phyloP scores from a whole-genome alignment of 2,888 invertebrate species.

The Muschampia plurimacula region DNA sequence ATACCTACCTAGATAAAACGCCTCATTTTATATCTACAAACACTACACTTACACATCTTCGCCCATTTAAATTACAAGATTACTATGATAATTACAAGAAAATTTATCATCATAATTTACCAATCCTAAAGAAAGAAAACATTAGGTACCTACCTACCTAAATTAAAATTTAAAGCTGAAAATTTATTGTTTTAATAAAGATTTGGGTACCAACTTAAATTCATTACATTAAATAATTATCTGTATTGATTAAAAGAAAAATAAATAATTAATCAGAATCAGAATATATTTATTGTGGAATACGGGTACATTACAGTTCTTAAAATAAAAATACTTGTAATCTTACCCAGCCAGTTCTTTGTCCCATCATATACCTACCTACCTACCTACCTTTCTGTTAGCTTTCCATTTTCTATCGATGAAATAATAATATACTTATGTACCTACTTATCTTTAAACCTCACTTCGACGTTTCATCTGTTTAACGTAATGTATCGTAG shows the following conservation, averaged over 20 bases:
- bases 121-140: too few species aligned
- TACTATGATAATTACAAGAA: too few species aligned
- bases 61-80: too few species aligned
- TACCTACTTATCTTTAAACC: constrained; percentile 24
- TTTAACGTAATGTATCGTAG: constrained; percentile 41
- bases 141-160: too few species aligned
- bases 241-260: neutral
- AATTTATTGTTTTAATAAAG: too few species aligned
- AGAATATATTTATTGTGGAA: too few species aligned
- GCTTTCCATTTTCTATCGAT: constrained; percentile 1
- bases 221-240: too few species aligned
- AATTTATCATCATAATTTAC: too few species aligned
- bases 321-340: neutral
- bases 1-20: neutral
- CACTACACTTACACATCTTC: too few species aligned
- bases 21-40: neutral
- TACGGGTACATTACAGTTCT: too few species aligned
- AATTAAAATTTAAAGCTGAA: too few species aligned
- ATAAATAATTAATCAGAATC: neutral
- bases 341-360: neutral
- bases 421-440: neutral
- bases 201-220: too few species aligned
- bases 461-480: constrained; percentile 27
- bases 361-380: neutral
- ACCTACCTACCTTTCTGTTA: neutral